Evolutionary conservation across 2,888 invertebrate genomes (phyloP), one percentile per base, ranked within the genome.

Genomic region (Tiliacea aurago): DNA sequence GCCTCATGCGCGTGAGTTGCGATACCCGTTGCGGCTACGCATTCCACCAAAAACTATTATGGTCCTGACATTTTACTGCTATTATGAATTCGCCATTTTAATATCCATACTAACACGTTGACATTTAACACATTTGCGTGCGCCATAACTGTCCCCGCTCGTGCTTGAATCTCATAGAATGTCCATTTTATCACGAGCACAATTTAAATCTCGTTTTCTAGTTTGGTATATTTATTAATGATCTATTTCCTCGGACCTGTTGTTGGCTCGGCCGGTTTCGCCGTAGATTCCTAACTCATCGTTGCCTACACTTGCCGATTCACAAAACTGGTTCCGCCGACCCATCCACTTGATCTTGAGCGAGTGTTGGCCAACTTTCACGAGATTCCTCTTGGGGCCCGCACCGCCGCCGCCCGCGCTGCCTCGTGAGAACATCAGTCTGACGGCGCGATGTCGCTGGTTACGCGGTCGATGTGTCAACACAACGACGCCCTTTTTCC

Each of bases 331-430:
- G 93, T 94, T 93, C 89, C 89, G 87, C 82, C 90, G 92, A 89
- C 89, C 92, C 92, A 91, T 93, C 94, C 94, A 94, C 94, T 94
- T 94, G 93, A 92, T 93, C 92, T 93, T 92, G 91, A 87, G 87
- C 90, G 89, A 87, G 90, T 90, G 92, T 90, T 93, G 94, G 94
- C 94, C 95, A 95, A 96, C 96, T 96, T 96, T 96, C 96, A 92
- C 95, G 92, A 95, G 95, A 96, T 96, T 95, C 96, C 95, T 90
- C 91, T 87, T 86, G 90, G 88, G 90, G 87, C 87, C 90, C 87
- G 84, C 87, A 84, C 6, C 47, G 49, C 28, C 63, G 69, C 53
- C 78, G 55, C 70, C 43, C 47, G 59, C 62, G 65, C 76, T 70
- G 73, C 71, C 65, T 81, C 89, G 91, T 91, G 91, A 91, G 90